Conservation (phyloP, 1,140 invertebrate species). For the Magallana angulata region DNA sequence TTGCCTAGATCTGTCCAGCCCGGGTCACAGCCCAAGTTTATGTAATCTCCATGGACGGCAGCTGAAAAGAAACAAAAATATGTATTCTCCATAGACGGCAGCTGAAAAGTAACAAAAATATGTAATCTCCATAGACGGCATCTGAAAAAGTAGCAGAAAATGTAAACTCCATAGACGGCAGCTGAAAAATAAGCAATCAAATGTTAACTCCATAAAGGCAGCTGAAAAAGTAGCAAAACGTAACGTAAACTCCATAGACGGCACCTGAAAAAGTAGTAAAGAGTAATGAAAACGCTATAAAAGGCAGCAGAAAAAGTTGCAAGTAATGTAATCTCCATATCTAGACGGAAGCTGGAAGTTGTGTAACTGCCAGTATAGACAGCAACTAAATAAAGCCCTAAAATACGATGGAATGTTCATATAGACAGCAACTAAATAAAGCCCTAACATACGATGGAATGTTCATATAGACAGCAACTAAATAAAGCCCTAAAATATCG, state of each 20-base stretch:
- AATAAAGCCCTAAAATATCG: too few relatives aligned
- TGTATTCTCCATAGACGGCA: not conserved
- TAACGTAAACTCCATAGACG: not conserved
- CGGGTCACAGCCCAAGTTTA: conserved; percentile 44
- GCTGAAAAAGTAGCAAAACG: too few relatives aligned
- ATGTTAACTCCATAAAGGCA: not conserved
- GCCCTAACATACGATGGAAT: too few relatives aligned
- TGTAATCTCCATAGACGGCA: not conserved
- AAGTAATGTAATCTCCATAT: not conserved
- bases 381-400: too few relatives aligned
- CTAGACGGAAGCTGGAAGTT: not conserved
- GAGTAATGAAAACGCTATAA: not conserved
- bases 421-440: too few relatives aligned
- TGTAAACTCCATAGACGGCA: not conserved
- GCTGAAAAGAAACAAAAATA: not conserved
- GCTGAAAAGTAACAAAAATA: too few relatives aligned
- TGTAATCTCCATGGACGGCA: not conserved
- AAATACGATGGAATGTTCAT: too few relatives aligned
- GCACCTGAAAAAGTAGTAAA: not conserved
- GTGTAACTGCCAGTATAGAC: too few relatives aligned
- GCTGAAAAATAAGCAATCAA: too few relatives aligned
- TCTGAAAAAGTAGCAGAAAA: not conserved
- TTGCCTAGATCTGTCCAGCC: conserved; percentile 32
- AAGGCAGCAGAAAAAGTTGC: too few relatives aligned
- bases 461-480: too few relatives aligned